Percentiles rank a stretch among this genome's conserved stretches.
These are phyloP conservation scores for Eidolon helvum DNA, from an alignment of 2,113 vertebrate species.

Conservation along the genomic window DNA sequence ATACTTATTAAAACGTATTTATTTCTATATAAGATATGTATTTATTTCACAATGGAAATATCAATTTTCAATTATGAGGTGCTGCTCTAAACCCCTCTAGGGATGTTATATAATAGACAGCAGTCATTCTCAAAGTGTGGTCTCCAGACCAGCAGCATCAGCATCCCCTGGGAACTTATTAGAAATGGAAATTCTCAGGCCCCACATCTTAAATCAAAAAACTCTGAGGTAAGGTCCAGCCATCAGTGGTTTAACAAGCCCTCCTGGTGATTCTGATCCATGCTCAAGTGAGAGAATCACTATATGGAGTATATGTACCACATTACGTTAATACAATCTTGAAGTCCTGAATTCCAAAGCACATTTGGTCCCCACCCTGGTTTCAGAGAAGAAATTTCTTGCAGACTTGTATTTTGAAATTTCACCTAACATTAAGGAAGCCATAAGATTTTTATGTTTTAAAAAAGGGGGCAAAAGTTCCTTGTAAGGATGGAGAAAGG, in stretches of 20 bases:
- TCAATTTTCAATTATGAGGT: background rate
- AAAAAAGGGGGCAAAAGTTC: background rate
- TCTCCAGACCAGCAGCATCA: too few relatives aligned
- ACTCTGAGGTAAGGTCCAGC: background rate
- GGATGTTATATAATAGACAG: background rate
- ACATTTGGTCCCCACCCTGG: background rate
- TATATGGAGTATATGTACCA: background rate
- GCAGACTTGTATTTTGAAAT: background rate
- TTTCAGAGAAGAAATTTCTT: background rate
- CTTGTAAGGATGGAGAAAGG: background rate
- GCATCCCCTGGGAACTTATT: background rate
- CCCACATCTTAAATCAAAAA: background rate
- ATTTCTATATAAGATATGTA: background rate
- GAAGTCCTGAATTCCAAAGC: background rate
- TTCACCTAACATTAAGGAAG: background rate
- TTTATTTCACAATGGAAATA: background rate
- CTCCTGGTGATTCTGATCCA: background rate
- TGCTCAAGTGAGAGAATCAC: background rate
- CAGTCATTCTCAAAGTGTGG: background rate
- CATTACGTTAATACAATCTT: background rate
- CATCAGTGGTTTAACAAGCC: background rate
- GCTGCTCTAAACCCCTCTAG: background rate
- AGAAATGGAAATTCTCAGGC: background rate
- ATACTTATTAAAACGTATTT: background rate
- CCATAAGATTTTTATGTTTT: background rate